Conservation (phyloP, 2,888 invertebrate species). For the Melipona bicolor region DNA sequence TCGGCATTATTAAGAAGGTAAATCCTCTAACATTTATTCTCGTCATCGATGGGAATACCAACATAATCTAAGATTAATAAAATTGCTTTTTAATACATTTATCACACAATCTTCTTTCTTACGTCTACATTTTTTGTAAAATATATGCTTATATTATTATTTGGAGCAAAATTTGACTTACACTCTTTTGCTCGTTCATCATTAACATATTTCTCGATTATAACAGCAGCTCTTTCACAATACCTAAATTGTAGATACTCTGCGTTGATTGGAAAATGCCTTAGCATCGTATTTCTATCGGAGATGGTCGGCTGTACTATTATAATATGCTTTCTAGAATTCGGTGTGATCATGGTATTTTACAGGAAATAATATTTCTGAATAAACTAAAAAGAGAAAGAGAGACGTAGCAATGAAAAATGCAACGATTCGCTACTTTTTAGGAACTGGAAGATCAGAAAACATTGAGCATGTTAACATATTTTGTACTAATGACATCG, state of each 20-base stretch:
- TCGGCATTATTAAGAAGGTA: too few relatives aligned
- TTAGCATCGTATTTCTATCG: conserved; percentile 73
- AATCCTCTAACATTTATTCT: too few relatives aligned
- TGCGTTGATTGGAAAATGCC: conserved; percentile 75
- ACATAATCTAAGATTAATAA: too few relatives aligned
- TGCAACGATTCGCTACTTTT: background rate
- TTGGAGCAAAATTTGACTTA: too few relatives aligned
- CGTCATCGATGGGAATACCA: too few relatives aligned
- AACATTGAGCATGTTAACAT: conserved; percentile 52
- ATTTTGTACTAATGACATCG: conserved; percentile 66
- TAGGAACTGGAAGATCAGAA: conserved; percentile 63
- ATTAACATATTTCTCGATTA: background rate
- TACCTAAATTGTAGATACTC: conserved; percentile 65
- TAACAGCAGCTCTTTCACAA: background rate
- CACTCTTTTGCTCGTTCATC: background rate
- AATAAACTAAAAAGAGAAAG: background rate
- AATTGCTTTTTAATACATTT: too few relatives aligned
- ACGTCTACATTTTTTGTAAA: too few relatives aligned
- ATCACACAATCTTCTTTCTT: too few relatives aligned
- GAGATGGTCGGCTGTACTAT: conserved; percentile 79
- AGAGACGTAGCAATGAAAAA: background rate
- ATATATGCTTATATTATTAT: too few relatives aligned
- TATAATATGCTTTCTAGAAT: conserved; percentile 79
- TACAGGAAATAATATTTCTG: background rate
- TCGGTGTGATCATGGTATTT: conserved; percentile 73